These are phyloP conservation scores for Pseudomyrmex cubaensis DNA, from an alignment of 1,140 invertebrate genomes.

Conservation along the genomic window DNA sequence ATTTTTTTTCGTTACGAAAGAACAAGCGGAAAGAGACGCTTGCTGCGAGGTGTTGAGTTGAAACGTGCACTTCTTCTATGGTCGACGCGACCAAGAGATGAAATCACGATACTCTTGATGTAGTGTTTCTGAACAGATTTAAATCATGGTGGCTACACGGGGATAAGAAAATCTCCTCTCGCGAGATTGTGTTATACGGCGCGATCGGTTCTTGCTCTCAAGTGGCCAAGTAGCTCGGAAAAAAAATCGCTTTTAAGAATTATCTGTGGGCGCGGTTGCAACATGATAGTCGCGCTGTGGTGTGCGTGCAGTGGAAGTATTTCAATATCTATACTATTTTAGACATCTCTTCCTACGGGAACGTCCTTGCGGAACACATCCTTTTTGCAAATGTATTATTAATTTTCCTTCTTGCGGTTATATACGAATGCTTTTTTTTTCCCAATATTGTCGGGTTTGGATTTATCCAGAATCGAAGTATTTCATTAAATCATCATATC, in stretches of 20 bases:
- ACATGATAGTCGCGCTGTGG: constrained; percentile 67
- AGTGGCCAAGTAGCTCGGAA: constrained; percentile 8
- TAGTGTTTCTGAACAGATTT: constrained; percentile 34
- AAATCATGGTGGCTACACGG: neutral
- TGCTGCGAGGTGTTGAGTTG: neutral
- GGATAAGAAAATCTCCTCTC: constrained; percentile 20
- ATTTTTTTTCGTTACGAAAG: too few species aligned
- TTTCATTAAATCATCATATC: too few species aligned
- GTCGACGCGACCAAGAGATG: constrained; percentile 11
- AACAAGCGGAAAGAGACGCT: neutral
- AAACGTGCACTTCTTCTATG: too few species aligned
- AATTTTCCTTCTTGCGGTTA: neutral
- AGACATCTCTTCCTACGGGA: constrained; percentile 44
- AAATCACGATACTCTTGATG: constrained; percentile 13
- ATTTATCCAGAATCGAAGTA: too few species aligned
- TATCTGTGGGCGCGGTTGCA: constrained; percentile 74
- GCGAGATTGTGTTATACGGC: neutral
- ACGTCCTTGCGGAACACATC: neutral
- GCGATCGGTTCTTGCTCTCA: constrained; percentile 47
- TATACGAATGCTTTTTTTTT: too few species aligned
- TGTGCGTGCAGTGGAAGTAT: constrained; percentile 56
- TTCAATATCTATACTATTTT: constrained; percentile 63
- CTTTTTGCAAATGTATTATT: constrained; percentile 10
- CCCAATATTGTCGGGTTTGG: too few species aligned
- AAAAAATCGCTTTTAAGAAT: constrained; percentile 75